Percentiles rank a stretch among this genome's conserved stretches.
phyloP scores from a whole-genome alignment of 2,113 vertebrate species.

The Otocyon megalotis region DNA sequence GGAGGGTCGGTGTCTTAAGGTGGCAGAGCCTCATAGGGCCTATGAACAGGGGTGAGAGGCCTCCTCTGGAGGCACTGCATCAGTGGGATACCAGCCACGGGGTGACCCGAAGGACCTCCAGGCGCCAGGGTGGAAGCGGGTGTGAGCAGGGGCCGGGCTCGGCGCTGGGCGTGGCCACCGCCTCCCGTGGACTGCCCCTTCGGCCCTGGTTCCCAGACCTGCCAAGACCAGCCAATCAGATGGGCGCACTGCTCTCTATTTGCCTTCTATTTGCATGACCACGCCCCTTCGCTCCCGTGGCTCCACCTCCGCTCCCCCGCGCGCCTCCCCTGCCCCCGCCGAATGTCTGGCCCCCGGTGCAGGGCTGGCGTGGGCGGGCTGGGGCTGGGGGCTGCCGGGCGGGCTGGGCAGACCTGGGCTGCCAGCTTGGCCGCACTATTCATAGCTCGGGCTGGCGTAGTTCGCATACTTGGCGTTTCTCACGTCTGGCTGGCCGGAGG shows the following conservation, averaged over 20 bases:
- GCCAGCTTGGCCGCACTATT: slow-evolving; percentile 68
- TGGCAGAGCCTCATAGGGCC: not conserved
- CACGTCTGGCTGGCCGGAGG: slow-evolving; percentile 47
- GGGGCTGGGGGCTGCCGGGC: not conserved
- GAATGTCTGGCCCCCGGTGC: not conserved
- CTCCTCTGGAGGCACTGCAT: not conserved
- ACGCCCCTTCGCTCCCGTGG: not conserved
- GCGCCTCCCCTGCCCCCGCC: not conserved
- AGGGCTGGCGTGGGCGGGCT: not conserved
- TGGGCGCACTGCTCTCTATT: not conserved
- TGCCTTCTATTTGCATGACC: slow-evolving; percentile 30
- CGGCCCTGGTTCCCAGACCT: too few relatives aligned
- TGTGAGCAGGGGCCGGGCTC: not conserved
- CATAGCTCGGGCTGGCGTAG: slow-evolving; percentile 73
- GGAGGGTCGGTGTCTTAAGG: not conserved
- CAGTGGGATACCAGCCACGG: not conserved
- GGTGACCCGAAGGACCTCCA: not conserved
- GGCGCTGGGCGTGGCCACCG: not conserved
- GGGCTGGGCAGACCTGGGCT: not conserved
- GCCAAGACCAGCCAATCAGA: slow-evolving; percentile 55
- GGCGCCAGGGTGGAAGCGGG: accelerated
- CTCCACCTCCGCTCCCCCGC: not conserved
- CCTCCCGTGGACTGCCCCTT: not conserved
- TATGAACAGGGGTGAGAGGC: not conserved
- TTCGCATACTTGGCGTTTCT: slow-evolving; percentile 79